A percentile compares a stretch with the other conserved stretches of the same genome.
These are phyloP conservation scores for Bergia sp. DNA, from an alignment of 92 coral and sea anemone genomes.

Conservation along the genomic window DNA sequence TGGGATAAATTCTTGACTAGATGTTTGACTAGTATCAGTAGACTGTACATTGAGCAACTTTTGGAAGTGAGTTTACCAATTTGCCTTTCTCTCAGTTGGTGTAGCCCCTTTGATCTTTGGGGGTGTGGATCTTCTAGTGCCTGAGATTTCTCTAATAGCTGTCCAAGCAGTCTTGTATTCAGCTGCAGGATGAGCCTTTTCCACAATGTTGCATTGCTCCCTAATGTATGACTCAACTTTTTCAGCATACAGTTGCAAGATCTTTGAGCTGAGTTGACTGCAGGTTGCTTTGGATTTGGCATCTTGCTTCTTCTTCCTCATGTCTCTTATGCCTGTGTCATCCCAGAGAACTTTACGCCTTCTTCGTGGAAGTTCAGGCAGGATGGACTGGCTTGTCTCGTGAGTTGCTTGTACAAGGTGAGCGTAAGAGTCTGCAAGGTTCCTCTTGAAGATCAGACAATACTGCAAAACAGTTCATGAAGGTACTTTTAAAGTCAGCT, in stretches of 20 bases:
- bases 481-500: slow-evolving; percentile 2
- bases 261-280: background rate
- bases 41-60: slow-evolving; percentile 7
- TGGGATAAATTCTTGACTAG: slow-evolving; percentile 10
- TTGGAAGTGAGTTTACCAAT: slow-evolving; percentile 16
- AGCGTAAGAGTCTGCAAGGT: background rate
- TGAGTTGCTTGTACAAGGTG: slow-evolving; percentile 13
- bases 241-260: background rate
- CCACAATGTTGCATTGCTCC: slow-evolving; percentile 7
- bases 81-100: background rate
- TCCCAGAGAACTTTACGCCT: background rate
- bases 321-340: background rate
- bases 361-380: background rate
- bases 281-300: background rate
- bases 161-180: slow-evolving; percentile 11
- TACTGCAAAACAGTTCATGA: background rate
- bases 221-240: background rate
- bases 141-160: background rate
- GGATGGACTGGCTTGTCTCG: background rate
- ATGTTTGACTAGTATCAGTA: background rate
- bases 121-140: background rate
- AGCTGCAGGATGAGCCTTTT: slow-evolving; percentile 11
- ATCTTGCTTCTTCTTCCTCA: slow-evolving; percentile 4
- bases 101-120: background rate
- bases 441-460: slow-evolving; percentile 12